Conservation (phyloP, 2,888 invertebrate species). For the Shargacucullia verbasci region DNA sequence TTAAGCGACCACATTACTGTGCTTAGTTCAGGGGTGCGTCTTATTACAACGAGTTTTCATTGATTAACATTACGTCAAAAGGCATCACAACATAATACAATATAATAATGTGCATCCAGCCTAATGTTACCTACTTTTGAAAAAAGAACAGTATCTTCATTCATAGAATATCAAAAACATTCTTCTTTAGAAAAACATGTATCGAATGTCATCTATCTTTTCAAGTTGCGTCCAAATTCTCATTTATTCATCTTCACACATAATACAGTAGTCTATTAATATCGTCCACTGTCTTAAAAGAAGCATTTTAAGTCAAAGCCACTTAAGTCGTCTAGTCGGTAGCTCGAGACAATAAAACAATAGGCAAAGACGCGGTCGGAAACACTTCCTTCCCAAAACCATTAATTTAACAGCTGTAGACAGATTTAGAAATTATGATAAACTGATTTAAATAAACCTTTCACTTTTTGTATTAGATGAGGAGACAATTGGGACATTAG, state of each 20-base stretch:
- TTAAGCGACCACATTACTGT: too few relatives aligned
- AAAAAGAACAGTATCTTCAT: too few relatives aligned
- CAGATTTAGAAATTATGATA: slow-evolving; percentile 52
- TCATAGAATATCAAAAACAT: too few relatives aligned
- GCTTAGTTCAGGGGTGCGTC: too few relatives aligned
- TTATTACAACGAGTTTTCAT: too few relatives aligned
- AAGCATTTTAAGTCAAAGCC: slow-evolving; percentile 31
- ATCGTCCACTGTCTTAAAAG: slow-evolving; percentile 26
- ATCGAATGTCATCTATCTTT: background rate
- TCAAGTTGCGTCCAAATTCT: background rate
- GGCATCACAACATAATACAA: too few relatives aligned
- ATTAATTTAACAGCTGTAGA: slow-evolving; percentile 53
- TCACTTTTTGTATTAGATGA: slow-evolving; percentile 9
- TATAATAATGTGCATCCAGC: too few relatives aligned
- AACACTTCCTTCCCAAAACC: slow-evolving; percentile 56
- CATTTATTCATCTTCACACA: slow-evolving; percentile 3
- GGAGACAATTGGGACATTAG: too few relatives aligned
- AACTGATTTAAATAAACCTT: slow-evolving; percentile 23
- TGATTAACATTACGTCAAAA: too few relatives aligned
- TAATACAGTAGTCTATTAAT: slow-evolving; percentile 34
- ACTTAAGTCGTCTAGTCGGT: slow-evolving; percentile 26
- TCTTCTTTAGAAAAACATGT: too few relatives aligned
- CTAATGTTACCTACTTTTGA: too few relatives aligned
- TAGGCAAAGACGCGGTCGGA: slow-evolving; percentile 53
- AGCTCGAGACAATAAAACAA: slow-evolving; percentile 56